phyloP scores from a whole-genome alignment of 1,140 invertebrate genomes.

The Brevipalpus yothersi region DNA sequence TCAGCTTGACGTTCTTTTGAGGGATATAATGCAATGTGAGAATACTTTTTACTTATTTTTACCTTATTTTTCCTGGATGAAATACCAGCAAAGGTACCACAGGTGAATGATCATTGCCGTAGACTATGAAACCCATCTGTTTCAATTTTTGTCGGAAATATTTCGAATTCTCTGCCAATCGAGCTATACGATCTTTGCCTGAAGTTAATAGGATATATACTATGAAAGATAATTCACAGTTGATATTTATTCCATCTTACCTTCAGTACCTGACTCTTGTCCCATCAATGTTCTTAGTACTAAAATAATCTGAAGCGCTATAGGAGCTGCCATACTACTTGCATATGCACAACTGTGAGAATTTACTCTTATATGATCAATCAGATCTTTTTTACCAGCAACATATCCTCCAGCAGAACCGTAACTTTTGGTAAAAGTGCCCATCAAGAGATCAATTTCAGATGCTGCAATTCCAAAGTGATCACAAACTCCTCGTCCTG shows the following conservation, averaged over 20 bases:
- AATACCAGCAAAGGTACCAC: conserved; percentile 89
- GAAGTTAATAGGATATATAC: neutral
- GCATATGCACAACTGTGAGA: conserved; percentile 75
- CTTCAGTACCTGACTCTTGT: neutral
- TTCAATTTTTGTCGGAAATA: conserved; percentile 67
- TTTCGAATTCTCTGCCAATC: conserved; percentile 55
- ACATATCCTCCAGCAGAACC: conserved; percentile 90
- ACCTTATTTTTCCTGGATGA: conserved; percentile 67
- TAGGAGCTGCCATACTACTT: conserved; percentile 64
- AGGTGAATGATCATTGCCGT: conserved; percentile 84
- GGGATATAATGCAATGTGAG: too few relatives aligned
- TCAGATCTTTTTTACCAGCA: conserved; percentile 51
- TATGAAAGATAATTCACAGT: neutral
- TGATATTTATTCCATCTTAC: neutral
- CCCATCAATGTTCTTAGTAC: conserved; percentile 4
- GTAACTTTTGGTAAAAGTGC: conserved; percentile 84
- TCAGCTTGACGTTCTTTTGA: too few relatives aligned
- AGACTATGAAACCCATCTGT: conserved; percentile 76
- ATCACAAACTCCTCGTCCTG: conserved; percentile 66
- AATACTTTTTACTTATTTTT: neutral
- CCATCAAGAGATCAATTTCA: conserved; percentile 92
- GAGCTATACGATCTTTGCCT: conserved; percentile 41
- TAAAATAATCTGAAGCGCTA: conserved; percentile 70
- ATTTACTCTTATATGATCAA: conserved; percentile 47
- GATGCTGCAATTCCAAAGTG: conserved; percentile 53